Evolutionary conservation across 35 echinoderm and acorn worm species (phyloP).

Genomic region (Holothuria glaberrima): DNA sequence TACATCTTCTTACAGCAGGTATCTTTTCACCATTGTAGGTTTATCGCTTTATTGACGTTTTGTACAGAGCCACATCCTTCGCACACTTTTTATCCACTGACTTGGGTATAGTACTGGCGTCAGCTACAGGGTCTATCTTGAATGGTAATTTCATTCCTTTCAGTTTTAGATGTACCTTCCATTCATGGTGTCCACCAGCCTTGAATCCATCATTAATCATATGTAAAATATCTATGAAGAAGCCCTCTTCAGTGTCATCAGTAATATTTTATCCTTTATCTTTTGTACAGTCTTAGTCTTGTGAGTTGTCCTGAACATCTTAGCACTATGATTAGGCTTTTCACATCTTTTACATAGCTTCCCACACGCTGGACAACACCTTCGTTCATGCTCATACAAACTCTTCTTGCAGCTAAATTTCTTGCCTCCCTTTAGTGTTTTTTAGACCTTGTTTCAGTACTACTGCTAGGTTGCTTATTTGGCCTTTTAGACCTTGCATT

Average conservation of each 20-base stretch:
- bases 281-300: not conserved
- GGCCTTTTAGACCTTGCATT: not conserved
- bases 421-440: not conserved
- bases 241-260: constrained; percentile 13
- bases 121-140: not conserved
- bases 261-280: not conserved
- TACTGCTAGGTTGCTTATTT: not conserved
- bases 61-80: not conserved
- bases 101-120: no score
- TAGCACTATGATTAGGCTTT: constrained; percentile 22
- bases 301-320: not conserved
- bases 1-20: constrained; percentile 39
- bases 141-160: no score
- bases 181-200: constrained; percentile 1
- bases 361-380: constrained; percentile 43
- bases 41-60: constrained; percentile 10
- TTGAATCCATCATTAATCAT: not conserved
- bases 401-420: constrained; percentile 32
- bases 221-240: constrained; percentile 31
- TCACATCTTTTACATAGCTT: constrained; percentile 49
- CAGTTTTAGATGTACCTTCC: constrained; percentile 26
- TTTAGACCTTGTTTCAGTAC: not conserved
- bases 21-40: constrained; percentile 55
- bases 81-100: not conserved
- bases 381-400: constrained; percentile 15